A percentile compares a stretch with the other conserved stretches of the same genome.
phyloP scores from a whole-genome alignment of 2,888 invertebrate genomes.

The Chydorus sphaericus region DNA sequence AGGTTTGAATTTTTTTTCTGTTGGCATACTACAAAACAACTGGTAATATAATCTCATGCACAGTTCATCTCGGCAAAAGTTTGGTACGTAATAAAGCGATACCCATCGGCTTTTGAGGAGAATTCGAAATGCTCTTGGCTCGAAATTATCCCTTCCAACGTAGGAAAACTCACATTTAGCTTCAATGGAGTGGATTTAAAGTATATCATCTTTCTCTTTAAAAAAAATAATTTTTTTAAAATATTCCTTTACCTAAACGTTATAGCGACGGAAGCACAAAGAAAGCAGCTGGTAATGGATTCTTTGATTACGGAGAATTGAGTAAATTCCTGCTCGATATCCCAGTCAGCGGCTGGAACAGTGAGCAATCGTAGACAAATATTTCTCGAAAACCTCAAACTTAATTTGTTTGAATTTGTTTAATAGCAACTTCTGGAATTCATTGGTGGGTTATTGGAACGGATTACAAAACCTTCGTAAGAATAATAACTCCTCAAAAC shows the following conservation, averaged over 20 bases:
- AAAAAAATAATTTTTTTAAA: neutral
- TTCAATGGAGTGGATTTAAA: constrained; percentile 4
- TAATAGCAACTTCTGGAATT: neutral
- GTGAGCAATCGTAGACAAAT: neutral
- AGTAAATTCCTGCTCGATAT: constrained; percentile 2
- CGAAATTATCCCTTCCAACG: constrained; percentile 1
- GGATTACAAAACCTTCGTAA: constrained; percentile 1
- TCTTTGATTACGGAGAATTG: constrained; percentile 9
- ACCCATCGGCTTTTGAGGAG: constrained; percentile 8
- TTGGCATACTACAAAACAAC: neutral
- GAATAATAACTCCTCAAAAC: too few species aligned
- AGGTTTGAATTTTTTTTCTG: neutral
- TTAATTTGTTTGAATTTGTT: neutral
- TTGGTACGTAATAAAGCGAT: constrained; percentile 5
- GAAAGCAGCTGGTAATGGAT: neutral
- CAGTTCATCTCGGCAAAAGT: neutral
- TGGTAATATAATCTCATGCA: neutral
- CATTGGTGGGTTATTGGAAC: constrained; percentile 3
- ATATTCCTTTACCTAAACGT: neutral
- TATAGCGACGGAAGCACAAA: neutral
- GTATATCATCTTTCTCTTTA: neutral
- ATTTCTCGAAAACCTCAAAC: neutral
- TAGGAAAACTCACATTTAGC: neutral
- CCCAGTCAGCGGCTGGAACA: constrained; percentile 1
- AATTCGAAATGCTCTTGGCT: neutral